Base-by-base conservation (phyloP, 2,113 vertebrate species). In the Poecile atricapillus region DNA sequence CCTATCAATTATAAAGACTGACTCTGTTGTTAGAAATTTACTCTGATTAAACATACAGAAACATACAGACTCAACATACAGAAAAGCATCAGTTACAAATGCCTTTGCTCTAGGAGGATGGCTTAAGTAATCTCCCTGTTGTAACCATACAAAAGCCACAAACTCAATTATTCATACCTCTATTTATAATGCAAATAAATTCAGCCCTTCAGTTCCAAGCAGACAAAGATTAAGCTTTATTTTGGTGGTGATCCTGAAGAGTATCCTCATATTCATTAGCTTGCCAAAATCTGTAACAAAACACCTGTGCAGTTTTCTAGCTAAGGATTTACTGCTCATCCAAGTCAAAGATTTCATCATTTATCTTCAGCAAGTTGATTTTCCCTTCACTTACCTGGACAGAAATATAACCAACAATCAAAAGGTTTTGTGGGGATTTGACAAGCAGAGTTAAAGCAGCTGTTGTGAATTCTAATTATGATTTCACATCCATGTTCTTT, bases 371-470 rank as follows among this genome's bases (percentile, higher is more conserved):
- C 71, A 90, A 77, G 16, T 4, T 52, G 15, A 56, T 44, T 60
- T 89, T 77, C 67, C 77, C 87, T 94, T 90, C 86, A 94, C 87
- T 94, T 97, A 85, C 46, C 78, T 76, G 63, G 88, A 89, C 91
- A 92, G 91, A 89, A 96, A 79, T 74, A 80, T 31, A 87, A 71
- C 37, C 7, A 65, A 79, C 28, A 78, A 92, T 76, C 60, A 88
- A 88, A 90, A 92, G 41, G 60, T 28, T 83, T 83, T 81, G 33
- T 62, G 39, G 41, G 64, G 23, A 55, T 74, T 79, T 76, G 75
- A 92, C 71, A 89, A 69, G 70, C 22, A 49, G 28, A 81, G 31
- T 70, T 94, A 75, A 84, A 75, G 49, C 68, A 87, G 49, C 60
- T 83, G 39, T 41, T 89, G 44, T 43, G 76, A 87, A 30, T 77